Base-by-base conservation (phyloP, 2,113 vertebrate species). In the Ctenodactylus gundi region DNA sequence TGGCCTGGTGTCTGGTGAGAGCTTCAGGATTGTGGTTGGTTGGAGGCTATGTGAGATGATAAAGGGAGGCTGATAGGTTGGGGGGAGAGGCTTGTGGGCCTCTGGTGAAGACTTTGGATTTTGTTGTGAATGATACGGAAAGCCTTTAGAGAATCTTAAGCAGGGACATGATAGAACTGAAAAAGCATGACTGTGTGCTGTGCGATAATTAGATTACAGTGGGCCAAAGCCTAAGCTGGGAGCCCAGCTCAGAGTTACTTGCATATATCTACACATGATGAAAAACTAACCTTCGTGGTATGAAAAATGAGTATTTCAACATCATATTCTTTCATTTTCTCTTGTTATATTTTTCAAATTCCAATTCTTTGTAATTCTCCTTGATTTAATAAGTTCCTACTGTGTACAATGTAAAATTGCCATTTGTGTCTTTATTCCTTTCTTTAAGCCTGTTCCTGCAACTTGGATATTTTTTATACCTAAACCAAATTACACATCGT, bases 401-500 rank as follows among this genome's bases (percentile, higher is more conserved):
- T 72, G 13, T 57, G 39, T 51, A 70, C 12, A 36, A 29, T 14
- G 27, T 41, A 89, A 93, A 95, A 83, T 86, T 57, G 14, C 64
- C 23, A 23, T 85, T 78, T 75, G 58, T 67, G 41, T 83, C 55
- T 73, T 92, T 95, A 53, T 91, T 53, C 36, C 31, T 91, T 94
- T 94, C 68, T 84, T 91, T 81, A 68, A 94, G 76, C 23, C 58
- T 57, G 80, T 94, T 89, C 23, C 72, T 81, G 25, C 17, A 68
- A 84, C 78, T 68, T 44, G 46, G 65, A 77, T 60, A 39, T 94
- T 90, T 65, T 60, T 44, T 31, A 7, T 62, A 39, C 78, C 36
- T 81, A 94, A 95, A 94, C 29, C 81, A 92, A 96, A 96, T 93
- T 85, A 90, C 72, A 80, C 57, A 64, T 88, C 76, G 39, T 88